phyloP scores from a whole-genome alignment of 2,888 invertebrate species.

The Halictus quadricinctus region DNA sequence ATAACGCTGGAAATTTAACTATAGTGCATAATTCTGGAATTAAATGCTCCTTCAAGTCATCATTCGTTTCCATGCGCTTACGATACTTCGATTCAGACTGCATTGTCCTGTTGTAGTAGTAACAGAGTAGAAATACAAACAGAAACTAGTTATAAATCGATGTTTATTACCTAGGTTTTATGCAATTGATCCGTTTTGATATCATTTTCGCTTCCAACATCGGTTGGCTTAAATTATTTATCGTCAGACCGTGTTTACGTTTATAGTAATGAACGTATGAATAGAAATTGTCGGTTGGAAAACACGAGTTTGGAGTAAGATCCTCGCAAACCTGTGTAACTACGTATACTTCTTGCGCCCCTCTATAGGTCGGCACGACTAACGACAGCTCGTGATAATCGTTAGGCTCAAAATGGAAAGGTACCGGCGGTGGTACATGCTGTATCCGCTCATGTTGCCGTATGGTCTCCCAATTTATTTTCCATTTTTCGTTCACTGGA shows the following conservation, averaged over 20 bases:
- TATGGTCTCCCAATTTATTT: conserved; percentile 87
- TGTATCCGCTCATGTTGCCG: conserved; percentile 79
- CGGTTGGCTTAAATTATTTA: conserved; percentile 88
- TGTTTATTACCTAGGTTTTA: conserved; percentile 83
- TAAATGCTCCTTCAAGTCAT: conserved; percentile 87
- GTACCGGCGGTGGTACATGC: conserved; percentile 77
- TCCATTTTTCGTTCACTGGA: conserved; percentile 73
- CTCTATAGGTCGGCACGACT: conserved; percentile 93
- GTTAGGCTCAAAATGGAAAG: conserved; percentile 84
- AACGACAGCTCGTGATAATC: conserved; percentile 87
- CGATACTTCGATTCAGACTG: conserved; percentile 77
- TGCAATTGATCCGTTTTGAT: conserved; percentile 85
- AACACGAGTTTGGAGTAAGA: conserved; percentile 86
- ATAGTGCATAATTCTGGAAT: conserved; percentile 94
- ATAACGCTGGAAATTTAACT: conserved; percentile 87
- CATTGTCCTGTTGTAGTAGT: conserved; percentile 77
- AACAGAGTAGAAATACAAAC: conserved; percentile 25
- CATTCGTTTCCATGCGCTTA: conserved; percentile 82
- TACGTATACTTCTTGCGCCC: conserved; percentile 83
- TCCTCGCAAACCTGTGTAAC: conserved; percentile 88
- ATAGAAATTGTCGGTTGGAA: conserved; percentile 85
- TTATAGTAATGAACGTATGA: conserved; percentile 91
- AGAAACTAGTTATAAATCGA: conserved; percentile 14
- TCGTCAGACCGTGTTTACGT: conserved; percentile 87
- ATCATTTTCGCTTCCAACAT: conserved; percentile 91